A percentile compares a stretch with the other conserved stretches of the same genome.
Evolutionary conservation across 2,113 vertebrate species (phyloP).

Genomic region (Spea multiplicata): DNA sequence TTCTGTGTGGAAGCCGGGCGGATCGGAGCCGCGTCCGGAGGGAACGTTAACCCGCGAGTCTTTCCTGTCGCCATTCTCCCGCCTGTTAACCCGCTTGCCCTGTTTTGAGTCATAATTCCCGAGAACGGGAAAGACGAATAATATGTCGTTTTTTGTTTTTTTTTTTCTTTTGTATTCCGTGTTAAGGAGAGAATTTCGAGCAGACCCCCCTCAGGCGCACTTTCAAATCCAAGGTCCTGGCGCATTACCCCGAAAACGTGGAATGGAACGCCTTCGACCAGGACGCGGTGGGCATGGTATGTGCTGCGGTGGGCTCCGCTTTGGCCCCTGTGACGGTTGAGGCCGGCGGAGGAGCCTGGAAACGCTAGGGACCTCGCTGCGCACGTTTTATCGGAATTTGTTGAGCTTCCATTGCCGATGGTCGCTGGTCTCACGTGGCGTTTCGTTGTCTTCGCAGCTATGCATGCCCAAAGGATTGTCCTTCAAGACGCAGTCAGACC

Average conservation of each 20-base stretch:
- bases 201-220: conserved; percentile 95
- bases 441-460: conserved; percentile 69
- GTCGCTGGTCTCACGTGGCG: too few species aligned
- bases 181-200: conserved; percentile 97
- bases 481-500: conserved; percentile 93
- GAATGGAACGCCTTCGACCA: conserved; percentile 99
- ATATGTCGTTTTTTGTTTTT: conserved; percentile 22
- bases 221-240: conserved; percentile 98
- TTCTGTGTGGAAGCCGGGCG: neutral
- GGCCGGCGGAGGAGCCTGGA: too few species aligned
- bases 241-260: conserved; percentile 95
- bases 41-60: neutral
- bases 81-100: conserved; percentile 55
- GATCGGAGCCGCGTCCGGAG: too few species aligned
- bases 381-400: too few species aligned
- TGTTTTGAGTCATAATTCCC: conserved; percentile 41
- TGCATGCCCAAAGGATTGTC: conserved; percentile 97
- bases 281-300: conserved; percentile 98
- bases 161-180: conserved; percentile 45
- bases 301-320: conserved; percentile 38
- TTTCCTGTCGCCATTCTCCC: neutral
- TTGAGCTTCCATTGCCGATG: too few species aligned
- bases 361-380: too few species aligned
- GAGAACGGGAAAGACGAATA: conserved; percentile 4
- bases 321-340: too few species aligned